Conservation (phyloP, 2,888 invertebrate genomes). For the Acanthoscelides obtectus region DNA sequence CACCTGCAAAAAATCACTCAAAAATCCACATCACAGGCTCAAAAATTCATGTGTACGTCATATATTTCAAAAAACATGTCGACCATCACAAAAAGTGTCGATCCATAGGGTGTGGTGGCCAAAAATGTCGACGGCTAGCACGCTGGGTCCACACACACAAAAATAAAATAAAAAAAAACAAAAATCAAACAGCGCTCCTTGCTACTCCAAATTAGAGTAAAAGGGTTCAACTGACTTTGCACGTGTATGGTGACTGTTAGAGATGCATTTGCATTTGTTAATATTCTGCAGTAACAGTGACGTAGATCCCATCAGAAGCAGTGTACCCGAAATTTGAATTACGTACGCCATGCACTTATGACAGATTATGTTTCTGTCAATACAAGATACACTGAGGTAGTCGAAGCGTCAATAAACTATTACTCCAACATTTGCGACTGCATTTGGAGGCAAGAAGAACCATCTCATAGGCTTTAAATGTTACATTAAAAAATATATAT, state of each 20-base stretch:
- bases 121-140: conserved; percentile 37
- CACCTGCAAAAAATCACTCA: conserved; percentile 48
- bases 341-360: too few species aligned
- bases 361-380: too few species aligned
- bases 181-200: conserved; percentile 45
- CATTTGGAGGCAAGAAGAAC: too few species aligned
- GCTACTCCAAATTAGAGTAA: conserved; percentile 42
- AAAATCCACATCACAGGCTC: conserved; percentile 41
- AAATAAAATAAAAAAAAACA: conserved; percentile 24
- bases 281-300: too few species aligned
- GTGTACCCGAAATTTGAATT: too few species aligned
- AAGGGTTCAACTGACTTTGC: conserved; percentile 32
- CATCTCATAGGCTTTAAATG: too few species aligned
- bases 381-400: too few species aligned
- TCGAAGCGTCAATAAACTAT: too few species aligned
- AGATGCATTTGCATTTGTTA: too few species aligned
- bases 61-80: background rate
- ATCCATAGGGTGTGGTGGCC: conserved; percentile 32
- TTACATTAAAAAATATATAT: too few species aligned
- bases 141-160: conserved; percentile 36
- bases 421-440: too few species aligned
- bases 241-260: conserved; percentile 8
- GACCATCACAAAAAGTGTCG: conserved; percentile 19
- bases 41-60: conserved; percentile 25
- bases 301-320: too few species aligned